phyloP scores from a whole-genome alignment of 2,888 invertebrate genomes.

The Lissonota sp. region DNA sequence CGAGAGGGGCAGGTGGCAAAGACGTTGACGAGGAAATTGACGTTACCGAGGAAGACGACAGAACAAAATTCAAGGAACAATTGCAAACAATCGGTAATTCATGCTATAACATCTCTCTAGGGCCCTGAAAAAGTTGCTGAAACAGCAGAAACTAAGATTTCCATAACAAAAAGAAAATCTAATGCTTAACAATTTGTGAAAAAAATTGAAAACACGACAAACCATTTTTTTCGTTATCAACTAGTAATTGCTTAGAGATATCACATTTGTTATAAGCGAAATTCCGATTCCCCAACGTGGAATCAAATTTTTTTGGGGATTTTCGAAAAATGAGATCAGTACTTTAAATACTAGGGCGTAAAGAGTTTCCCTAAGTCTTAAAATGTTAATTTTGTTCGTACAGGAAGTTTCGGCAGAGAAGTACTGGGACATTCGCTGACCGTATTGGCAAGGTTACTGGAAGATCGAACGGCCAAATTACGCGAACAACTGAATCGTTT shows the following conservation, averaged over 20 bases:
- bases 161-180: too few relatives aligned
- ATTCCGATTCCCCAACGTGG: background rate
- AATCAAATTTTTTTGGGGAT: too few relatives aligned
- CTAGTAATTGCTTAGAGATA: background rate
- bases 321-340: too few relatives aligned
- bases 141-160: too few relatives aligned
- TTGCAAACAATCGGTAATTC: constrained; percentile 88
- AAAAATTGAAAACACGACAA: too few relatives aligned
- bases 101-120: too few relatives aligned
- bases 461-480: constrained; percentile 87
- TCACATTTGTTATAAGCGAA: background rate
- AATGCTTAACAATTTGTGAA: too few relatives aligned
- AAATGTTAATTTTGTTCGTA: constrained; percentile 13
- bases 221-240: background rate
- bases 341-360: background rate
- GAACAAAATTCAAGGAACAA: constrained; percentile 89
- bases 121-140: too few relatives aligned
- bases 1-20: constrained; percentile 84
- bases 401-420: constrained; percentile 86
- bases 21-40: constrained; percentile 86
- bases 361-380: background rate
- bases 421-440: constrained; percentile 88
- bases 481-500: constrained; percentile 83
- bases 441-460: constrained; percentile 88
- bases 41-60: constrained; percentile 88